Evolutionary conservation across 2,113 vertebrate genomes (phyloP).

Genomic region (Oostethus manadensis): DNA sequence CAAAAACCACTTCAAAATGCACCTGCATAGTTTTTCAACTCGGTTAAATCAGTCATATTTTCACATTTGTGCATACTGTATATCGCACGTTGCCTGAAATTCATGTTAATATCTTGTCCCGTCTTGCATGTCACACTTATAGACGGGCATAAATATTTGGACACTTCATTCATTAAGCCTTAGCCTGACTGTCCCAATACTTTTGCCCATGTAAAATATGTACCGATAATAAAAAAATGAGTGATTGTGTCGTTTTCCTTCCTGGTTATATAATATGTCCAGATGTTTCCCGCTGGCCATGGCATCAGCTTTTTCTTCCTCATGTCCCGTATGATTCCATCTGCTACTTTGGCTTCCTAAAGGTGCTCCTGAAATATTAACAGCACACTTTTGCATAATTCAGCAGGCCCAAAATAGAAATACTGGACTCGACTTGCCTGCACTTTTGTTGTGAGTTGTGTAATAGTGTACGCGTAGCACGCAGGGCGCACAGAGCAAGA

Average conservation of each 20-base stretch:
- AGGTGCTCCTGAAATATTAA: slow-evolving; percentile 59
- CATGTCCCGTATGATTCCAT: slow-evolving; percentile 16
- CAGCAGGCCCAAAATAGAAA: slow-evolving; percentile 10
- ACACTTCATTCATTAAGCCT: too few relatives aligned
- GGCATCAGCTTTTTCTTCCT: background rate
- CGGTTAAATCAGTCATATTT: too few relatives aligned
- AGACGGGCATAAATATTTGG: too few relatives aligned
- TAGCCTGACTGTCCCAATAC: too few relatives aligned
- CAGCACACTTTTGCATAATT: slow-evolving; percentile 55
- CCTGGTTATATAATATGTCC: slow-evolving; percentile 33
- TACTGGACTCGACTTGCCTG: slow-evolving; percentile 17
- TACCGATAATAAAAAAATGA: slow-evolving; percentile 34
- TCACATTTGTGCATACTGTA: too few relatives aligned
- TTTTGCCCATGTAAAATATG: background rate
- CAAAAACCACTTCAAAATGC: too few relatives aligned
- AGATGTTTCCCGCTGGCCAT: slow-evolving; percentile 59
- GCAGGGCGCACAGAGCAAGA: slow-evolving; percentile 10
- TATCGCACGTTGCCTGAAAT: too few relatives aligned
- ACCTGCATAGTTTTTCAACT: too few relatives aligned
- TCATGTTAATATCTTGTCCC: too few relatives aligned
- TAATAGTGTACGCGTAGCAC: slow-evolving; percentile 8
- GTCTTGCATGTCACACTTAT: slow-evolving; percentile 23
- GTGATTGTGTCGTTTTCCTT: slow-evolving; percentile 32
- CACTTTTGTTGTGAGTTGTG: slow-evolving; percentile 2
- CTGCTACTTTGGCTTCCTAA: slow-evolving; percentile 3